Percentiles rank a stretch among this genome's conserved stretches.
Evolutionary conservation across 2,113 vertebrate genomes (phyloP).

Genomic region (Spea multiplicata): DNA sequence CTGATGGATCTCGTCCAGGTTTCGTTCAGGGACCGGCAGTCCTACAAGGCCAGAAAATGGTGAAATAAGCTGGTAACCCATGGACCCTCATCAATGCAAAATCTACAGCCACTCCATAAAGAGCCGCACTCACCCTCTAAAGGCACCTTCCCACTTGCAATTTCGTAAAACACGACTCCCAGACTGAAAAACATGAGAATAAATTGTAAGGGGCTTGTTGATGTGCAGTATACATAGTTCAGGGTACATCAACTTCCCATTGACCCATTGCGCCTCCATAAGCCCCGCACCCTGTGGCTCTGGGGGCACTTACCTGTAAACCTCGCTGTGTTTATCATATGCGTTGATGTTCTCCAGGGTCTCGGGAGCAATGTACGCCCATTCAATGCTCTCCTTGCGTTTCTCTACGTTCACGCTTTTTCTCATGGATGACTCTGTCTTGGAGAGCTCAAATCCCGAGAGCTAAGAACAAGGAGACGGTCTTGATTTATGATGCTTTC

Average conservation of each 20-base stretch:
- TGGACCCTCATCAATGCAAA: no score
- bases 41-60: background rate
- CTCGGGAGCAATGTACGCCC: slow-evolving; percentile 73
- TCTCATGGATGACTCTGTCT: slow-evolving; percentile 79
- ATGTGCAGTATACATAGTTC: background rate
- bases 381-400: slow-evolving; percentile 44
- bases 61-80: background rate
- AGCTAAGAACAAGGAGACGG: slow-evolving; percentile 61
- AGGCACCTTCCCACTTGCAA: slow-evolving; percentile 70
- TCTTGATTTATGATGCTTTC: no score
- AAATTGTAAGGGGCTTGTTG: background rate
- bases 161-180: slow-evolving; percentile 85
- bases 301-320: slow-evolving; percentile 77
- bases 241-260: background rate
- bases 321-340: slow-evolving; percentile 74
- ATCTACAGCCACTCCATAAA: background rate
- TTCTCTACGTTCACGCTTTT: slow-evolving; percentile 39
- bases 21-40: slow-evolving; percentile 54
- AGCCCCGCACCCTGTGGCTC: background rate
- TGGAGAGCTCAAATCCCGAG: slow-evolving; percentile 77
- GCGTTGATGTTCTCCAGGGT: slow-evolving; percentile 57
- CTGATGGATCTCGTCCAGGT: slow-evolving; percentile 54
- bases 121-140: slow-evolving; percentile 69
- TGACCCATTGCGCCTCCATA: background rate
- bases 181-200: slow-evolving; percentile 68